These are phyloP conservation scores for Phaethon lepturus DNA, from an alignment of 2,113 vertebrate genomes.

Conservation along the genomic window DNA sequence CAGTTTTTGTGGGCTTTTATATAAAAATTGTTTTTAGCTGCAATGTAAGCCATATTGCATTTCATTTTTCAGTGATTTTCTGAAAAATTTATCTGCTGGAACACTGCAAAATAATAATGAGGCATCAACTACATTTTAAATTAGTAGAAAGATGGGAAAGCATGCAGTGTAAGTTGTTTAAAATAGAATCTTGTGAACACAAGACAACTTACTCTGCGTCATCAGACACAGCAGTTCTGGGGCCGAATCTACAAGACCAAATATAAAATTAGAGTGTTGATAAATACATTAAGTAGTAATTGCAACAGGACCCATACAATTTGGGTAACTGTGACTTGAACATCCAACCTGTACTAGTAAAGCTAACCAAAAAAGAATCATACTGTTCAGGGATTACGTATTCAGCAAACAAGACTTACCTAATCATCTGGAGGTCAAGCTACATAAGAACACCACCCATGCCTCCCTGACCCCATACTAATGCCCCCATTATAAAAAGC, in stretches of 20 bases:
- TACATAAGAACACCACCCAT: not conserved
- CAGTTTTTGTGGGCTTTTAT: conserved; percentile 1
- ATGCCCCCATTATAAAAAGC: not conserved
- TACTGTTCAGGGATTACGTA: not conserved
- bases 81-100: conserved; percentile 53
- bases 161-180: conserved; percentile 77
- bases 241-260: conserved; percentile 89
- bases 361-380: not conserved
- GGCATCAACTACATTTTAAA: conserved; percentile 61
- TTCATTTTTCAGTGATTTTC: conserved; percentile 63
- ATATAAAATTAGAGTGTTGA: conserved; percentile 80
- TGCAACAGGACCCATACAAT: conserved; percentile 3
- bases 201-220: conserved; percentile 92
- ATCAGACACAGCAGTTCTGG: conserved; percentile 91
- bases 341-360: not conserved
- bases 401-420: not conserved
- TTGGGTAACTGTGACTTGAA: not conserved
- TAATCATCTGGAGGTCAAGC: not conserved
- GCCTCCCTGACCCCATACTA: not conserved
- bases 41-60: conserved; percentile 53
- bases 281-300: conserved; percentile 8
- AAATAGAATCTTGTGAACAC: conserved; percentile 66
- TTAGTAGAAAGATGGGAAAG: conserved; percentile 74
- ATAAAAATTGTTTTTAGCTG: conserved; percentile 44
- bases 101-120: conserved; percentile 49